These are phyloP conservation scores for Drosophila mimetica DNA, from an alignment of 2,888 invertebrate genomes.

Conservation along the genomic window DNA sequence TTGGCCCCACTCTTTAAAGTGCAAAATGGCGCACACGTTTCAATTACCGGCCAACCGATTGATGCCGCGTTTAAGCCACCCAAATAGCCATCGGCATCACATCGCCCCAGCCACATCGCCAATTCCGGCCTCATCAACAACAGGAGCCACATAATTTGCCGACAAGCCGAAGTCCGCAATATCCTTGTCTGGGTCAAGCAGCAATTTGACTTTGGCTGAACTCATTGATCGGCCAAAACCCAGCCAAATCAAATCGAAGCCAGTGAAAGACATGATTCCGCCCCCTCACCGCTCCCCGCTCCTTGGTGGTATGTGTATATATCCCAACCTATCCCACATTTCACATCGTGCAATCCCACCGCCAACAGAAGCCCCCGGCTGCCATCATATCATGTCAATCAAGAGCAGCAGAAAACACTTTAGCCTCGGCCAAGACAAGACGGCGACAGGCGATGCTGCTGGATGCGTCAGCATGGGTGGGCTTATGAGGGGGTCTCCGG, in stretches of 20 bases:
- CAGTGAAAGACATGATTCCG: slow-evolving; percentile 7
- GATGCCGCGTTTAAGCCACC: not conserved
- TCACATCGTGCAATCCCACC: slow-evolving; percentile 1
- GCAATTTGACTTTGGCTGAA: slow-evolving; percentile 26
- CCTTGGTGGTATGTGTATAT: not conserved
- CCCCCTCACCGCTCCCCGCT: too few relatives aligned
- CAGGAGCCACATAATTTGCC: slow-evolving; percentile 28
- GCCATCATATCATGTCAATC: slow-evolving; percentile 68
- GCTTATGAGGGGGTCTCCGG: too few relatives aligned
- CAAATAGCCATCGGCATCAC: not conserved
- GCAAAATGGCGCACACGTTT: not conserved
- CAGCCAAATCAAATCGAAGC: slow-evolving; percentile 23
- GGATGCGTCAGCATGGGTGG: not conserved
- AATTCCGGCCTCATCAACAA: slow-evolving; percentile 1
- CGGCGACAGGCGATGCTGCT: slow-evolving; percentile 5
- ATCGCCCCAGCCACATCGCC: not conserved
- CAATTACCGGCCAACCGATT: not conserved
- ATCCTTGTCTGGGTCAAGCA: slow-evolving; percentile 24
- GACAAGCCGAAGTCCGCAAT: slow-evolving; percentile 12
- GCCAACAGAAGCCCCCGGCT: slow-evolving; percentile 11
- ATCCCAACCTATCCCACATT: not conserved
- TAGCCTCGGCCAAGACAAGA: slow-evolving; percentile 40
- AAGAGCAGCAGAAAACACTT: slow-evolving; percentile 63
- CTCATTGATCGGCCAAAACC: slow-evolving; percentile 26
- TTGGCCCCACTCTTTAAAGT: not conserved